A percentile compares a stretch with the other conserved stretches of the same genome.
These are phyloP conservation scores for Aspidapion aeneum DNA, from an alignment of 2,888 invertebrate species.

Conservation along the genomic window DNA sequence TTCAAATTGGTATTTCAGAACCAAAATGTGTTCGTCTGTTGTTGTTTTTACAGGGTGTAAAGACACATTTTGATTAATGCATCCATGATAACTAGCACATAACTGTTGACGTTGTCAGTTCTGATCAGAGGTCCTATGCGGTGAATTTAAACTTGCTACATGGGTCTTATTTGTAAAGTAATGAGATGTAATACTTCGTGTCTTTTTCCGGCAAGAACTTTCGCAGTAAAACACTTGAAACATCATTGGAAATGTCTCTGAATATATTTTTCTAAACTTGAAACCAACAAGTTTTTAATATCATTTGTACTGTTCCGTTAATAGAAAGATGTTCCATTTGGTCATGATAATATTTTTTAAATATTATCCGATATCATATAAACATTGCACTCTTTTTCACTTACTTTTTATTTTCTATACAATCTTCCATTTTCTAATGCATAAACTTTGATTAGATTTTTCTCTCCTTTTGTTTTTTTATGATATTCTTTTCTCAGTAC, in stretches of 20 bases:
- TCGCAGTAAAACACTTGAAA: constrained; percentile 7
- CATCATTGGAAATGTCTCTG: background rate
- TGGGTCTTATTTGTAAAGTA: constrained; percentile 2
- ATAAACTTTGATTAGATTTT: constrained; percentile 1
- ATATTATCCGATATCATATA: constrained; percentile 4
- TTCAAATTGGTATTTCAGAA: background rate
- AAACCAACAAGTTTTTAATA: constrained; percentile 6
- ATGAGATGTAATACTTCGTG: constrained; percentile 5
- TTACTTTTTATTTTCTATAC: constrained; percentile 3
- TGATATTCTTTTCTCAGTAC: too few species aligned
- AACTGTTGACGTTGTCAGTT: background rate
- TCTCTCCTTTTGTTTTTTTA: too few species aligned
- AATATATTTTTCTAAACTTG: background rate
- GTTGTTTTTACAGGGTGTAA: background rate
- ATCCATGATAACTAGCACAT: background rate
- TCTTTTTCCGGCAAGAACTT: constrained; percentile 10
- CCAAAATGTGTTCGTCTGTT: background rate
- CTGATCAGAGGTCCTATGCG: background rate
- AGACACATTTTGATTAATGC: background rate
- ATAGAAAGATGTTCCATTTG: constrained; percentile 8
- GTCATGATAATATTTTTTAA: constrained; percentile 8
- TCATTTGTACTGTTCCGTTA: constrained; percentile 2
- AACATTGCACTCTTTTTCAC: background rate
- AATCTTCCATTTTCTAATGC: constrained; percentile 5
- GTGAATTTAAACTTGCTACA: constrained; percentile 2